phyloP scores from a whole-genome alignment of 1,140 invertebrate genomes.

The Drosophila subobscura region DNA sequence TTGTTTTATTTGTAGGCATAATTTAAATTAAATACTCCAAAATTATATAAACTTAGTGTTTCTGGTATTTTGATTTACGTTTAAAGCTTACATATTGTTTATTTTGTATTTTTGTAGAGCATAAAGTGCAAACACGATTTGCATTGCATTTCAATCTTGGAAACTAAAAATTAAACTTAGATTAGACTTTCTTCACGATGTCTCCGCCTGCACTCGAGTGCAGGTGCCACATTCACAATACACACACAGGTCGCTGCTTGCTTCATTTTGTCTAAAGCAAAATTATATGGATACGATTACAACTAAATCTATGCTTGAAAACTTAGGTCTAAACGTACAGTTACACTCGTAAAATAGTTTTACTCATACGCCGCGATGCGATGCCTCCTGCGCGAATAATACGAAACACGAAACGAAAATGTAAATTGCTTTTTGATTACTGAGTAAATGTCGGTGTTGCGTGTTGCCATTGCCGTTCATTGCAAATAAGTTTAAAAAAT shows the following conservation, averaged over 20 bases:
- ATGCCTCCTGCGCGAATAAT: neutral
- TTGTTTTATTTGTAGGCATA: slow-evolving; percentile 36
- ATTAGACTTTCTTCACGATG: slow-evolving; percentile 36
- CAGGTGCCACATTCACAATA: slow-evolving; percentile 22
- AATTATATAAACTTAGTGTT: slow-evolving; percentile 43
- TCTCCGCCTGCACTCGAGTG: slow-evolving; percentile 32
- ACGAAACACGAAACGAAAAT: slow-evolving; percentile 33
- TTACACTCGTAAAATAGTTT: slow-evolving; percentile 46
- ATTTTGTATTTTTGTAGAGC: slow-evolving; percentile 34
- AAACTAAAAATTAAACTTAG: slow-evolving; percentile 65
- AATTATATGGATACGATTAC: neutral
- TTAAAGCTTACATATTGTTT: slow-evolving; percentile 77
- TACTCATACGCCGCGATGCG: slow-evolving; percentile 43
- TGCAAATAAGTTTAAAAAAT: slow-evolving; percentile 64
- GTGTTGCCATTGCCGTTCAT: slow-evolving; percentile 35
- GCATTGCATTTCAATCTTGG: slow-evolving; percentile 28
- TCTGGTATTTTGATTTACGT: slow-evolving; percentile 63
- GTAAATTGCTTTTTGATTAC: slow-evolving; percentile 73
- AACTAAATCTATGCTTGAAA: slow-evolving; percentile 52
- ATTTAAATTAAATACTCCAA: slow-evolving; percentile 56
- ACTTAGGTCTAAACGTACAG: slow-evolving; percentile 58
- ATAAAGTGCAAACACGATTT: slow-evolving; percentile 66
- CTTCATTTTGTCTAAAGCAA: slow-evolving; percentile 30
- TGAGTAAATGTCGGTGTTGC: slow-evolving; percentile 51
- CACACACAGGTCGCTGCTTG: slow-evolving; percentile 35